Conservation (phyloP, 2,797 vertebrate genomes). For the Mus minutoides region DNA sequence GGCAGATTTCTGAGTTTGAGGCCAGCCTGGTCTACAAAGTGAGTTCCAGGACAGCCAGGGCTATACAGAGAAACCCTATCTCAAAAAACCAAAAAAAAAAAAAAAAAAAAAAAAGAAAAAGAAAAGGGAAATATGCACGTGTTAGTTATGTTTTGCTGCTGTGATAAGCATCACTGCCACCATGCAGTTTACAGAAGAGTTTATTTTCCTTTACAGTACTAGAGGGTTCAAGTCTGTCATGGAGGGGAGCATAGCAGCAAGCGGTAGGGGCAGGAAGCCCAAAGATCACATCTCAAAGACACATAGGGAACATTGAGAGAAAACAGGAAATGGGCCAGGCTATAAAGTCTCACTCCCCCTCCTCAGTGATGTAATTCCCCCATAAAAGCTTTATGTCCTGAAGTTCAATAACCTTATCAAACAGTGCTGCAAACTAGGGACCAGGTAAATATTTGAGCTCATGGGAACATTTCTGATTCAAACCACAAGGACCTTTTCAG, state of each 20-base stretch:
- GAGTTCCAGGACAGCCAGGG: no score
- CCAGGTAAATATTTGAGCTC: background rate
- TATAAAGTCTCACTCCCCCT: background rate
- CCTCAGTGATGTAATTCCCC: background rate
- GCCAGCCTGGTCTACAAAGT: no score
- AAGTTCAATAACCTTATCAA: background rate
- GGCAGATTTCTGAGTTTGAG: no score
- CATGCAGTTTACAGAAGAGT: background rate
- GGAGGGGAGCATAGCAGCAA: background rate
- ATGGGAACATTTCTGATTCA: background rate
- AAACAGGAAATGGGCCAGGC: background rate
- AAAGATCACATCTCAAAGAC: background rate
- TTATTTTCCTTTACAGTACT: background rate
- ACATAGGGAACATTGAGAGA: background rate
- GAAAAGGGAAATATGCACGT: background rate
- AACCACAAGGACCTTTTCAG: background rate
- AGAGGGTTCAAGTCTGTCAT: background rate
- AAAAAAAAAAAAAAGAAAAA: background rate
- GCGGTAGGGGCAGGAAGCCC: background rate
- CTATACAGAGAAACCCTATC: no score
- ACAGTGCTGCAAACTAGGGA: background rate
- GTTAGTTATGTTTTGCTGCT: background rate
- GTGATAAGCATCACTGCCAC: background rate
- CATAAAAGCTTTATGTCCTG: background rate
- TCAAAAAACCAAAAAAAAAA: no score